These are phyloP conservation scores for Gymnocheta viridis DNA, from an alignment of 2,888 invertebrate species.

Conservation along the genomic window DNA sequence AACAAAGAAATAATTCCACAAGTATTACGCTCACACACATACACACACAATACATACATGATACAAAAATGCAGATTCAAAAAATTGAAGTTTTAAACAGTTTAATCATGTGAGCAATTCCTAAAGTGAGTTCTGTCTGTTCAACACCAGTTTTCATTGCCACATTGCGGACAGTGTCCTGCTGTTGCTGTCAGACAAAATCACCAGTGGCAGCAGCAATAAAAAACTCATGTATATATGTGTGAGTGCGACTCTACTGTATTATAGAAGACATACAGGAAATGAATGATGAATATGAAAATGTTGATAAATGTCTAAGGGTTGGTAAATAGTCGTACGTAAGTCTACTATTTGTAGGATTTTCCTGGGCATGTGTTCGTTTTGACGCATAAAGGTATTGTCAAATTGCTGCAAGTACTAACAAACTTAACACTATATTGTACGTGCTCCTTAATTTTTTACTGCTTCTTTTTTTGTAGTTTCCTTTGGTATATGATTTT, in stretches of 20 bases:
- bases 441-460: slow-evolving; percentile 17
- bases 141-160: slow-evolving; percentile 63
- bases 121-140: slow-evolving; percentile 56
- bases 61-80: neutral
- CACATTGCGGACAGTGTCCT: slow-evolving; percentile 69
- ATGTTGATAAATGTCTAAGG: slow-evolving; percentile 38
- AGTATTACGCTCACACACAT: neutral
- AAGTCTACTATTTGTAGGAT: neutral
- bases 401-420: slow-evolving; percentile 55
- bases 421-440: neutral
- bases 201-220: slow-evolving; percentile 18
- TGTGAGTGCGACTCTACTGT: neutral
- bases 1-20: neutral
- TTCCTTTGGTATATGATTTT: slow-evolving; percentile 16
- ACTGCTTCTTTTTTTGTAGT: neutral
- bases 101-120: slow-evolving; percentile 61
- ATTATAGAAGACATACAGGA: slow-evolving; percentile 24
- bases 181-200: slow-evolving; percentile 60
- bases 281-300: slow-evolving; percentile 61
- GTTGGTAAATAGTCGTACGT: slow-evolving; percentile 6
- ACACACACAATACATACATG: neutral
- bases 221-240: neutral
- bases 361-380: slow-evolving; percentile 13
- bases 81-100: slow-evolving; percentile 37
- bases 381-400: slow-evolving; percentile 69